Conservation (phyloP, 1,140 invertebrate species). For the Zaprionus kolodkinae region DNA sequence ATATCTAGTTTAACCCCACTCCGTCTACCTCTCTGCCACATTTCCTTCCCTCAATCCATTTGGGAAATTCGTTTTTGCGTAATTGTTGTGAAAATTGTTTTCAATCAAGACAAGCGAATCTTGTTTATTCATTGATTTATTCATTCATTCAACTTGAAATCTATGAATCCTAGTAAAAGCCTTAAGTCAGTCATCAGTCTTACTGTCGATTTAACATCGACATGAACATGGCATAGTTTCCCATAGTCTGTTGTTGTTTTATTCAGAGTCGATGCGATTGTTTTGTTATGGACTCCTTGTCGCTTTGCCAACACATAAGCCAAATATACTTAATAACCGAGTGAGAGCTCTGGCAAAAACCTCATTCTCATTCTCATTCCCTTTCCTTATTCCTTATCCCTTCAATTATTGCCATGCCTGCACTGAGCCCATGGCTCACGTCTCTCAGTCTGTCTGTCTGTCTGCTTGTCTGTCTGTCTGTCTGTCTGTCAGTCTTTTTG, state of each 20-base stretch:
- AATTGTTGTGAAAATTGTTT: slow-evolving; percentile 70
- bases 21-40: too few relatives aligned
- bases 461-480: too few relatives aligned
- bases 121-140: slow-evolving; percentile 58
- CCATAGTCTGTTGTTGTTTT: slow-evolving; percentile 12
- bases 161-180: slow-evolving; percentile 46
- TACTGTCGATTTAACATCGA: background rate
- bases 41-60: background rate
- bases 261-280: slow-evolving; percentile 11
- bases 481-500: background rate
- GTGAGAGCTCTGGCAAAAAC: background rate
- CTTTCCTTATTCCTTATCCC: too few relatives aligned
- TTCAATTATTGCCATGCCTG: slow-evolving; percentile 49
- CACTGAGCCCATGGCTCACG: background rate
- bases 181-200: background rate
- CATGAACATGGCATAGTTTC: background rate
- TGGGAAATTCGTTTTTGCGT: slow-evolving; percentile 22
- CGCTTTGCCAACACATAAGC: background rate
- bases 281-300: background rate
- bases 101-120: slow-evolving; percentile 38
- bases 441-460: background rate
- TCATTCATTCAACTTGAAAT: slow-evolving; percentile 58
- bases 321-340: slow-evolving; percentile 10
- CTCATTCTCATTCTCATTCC: slow-evolving; percentile 3
- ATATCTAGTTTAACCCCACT: too few relatives aligned